A percentile compares a stretch with the other conserved stretches of the same genome.
Evolutionary conservation across 2,797 vertebrate genomes (phyloP).

Genomic region (Pterois miles): DNA sequence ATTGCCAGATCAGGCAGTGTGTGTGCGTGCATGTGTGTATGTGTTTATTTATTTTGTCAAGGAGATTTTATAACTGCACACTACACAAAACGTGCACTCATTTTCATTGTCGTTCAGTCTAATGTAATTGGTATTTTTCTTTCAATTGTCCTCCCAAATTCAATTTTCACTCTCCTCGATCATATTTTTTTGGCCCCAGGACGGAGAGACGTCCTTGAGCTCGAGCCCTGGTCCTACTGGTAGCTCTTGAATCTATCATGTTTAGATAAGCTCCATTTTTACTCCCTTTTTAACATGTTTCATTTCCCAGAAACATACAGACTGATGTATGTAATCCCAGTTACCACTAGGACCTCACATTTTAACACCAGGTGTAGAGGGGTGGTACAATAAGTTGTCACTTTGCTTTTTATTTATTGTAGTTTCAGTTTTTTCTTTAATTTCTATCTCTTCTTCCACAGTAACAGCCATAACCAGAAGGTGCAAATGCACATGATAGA

Average conservation of each 20-base stretch:
- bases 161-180: no score
- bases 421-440: neutral
- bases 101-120: no score
- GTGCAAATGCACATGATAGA: constrained; percentile 99
- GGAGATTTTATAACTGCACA: no score
- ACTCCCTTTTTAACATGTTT: neutral
- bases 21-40: no score
- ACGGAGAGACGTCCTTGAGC: no score
- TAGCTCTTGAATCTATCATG: neutral
- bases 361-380: neutral
- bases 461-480: constrained; percentile 99
- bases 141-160: no score
- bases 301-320: neutral
- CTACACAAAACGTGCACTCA: no score
- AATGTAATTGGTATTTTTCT: no score
- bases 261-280: neutral
- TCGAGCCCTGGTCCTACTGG: neutral
- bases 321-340: neutral
- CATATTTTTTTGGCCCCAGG: no score
- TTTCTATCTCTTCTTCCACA: constrained; percentile 56
- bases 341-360: neutral
- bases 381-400: neutral
- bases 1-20: no score
- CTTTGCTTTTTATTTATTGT: neutral
- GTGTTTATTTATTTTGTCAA: no score